phyloP scores from a whole-genome alignment of 2,113 vertebrate genomes.

The Rhegmatorhina hoffmannsi region DNA sequence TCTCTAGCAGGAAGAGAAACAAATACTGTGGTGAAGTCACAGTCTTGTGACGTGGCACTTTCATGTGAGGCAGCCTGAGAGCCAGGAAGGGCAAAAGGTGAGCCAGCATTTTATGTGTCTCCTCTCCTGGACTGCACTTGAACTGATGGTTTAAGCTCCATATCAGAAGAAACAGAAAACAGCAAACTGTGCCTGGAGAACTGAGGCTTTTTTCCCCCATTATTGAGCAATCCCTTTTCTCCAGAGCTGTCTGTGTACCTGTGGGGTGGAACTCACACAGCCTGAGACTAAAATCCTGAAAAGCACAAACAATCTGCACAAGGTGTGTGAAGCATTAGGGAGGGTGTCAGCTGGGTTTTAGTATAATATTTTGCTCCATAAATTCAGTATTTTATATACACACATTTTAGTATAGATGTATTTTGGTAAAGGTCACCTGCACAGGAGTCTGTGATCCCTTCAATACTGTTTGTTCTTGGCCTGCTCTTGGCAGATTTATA shows the following conservation, averaged over 20 bases:
- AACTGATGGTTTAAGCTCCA: background rate
- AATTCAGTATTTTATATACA: background rate
- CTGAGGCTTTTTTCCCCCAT: no score
- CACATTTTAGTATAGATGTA: background rate
- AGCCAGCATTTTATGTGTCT: background rate
- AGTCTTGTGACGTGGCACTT: background rate
- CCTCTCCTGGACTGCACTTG: background rate
- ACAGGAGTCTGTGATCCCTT: background rate
- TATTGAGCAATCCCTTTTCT: background rate
- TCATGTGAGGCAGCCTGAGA: background rate
- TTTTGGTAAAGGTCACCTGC: background rate
- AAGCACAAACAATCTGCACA: background rate
- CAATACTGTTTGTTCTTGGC: background rate
- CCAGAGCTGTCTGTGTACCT: background rate
- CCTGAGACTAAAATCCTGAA: background rate
- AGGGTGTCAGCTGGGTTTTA: background rate
- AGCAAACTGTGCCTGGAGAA: background rate
- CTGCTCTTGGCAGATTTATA: background rate
- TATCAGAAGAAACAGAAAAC: background rate
- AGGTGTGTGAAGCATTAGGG: background rate
- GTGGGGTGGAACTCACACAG: background rate
- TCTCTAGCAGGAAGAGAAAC: background rate
- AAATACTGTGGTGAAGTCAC: background rate
- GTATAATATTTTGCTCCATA: background rate
- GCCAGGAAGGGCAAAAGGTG: background rate